These are phyloP conservation scores for Conistra vaccinii DNA, from an alignment of 2,888 invertebrate genomes.

Conservation along the genomic window DNA sequence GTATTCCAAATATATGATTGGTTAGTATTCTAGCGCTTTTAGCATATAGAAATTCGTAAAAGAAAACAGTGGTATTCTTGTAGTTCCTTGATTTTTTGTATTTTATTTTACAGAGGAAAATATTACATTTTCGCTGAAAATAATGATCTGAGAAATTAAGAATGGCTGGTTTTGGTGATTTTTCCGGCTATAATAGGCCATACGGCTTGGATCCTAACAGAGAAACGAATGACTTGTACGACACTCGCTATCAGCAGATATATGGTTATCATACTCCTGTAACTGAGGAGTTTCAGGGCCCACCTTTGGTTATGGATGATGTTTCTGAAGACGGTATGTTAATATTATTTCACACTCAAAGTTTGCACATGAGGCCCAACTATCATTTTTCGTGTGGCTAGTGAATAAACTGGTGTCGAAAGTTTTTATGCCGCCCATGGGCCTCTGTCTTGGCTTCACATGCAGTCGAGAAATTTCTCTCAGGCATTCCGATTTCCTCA, in stretches of 20 bases:
- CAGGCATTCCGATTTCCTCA: too few relatives aligned
- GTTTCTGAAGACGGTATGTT: slow-evolving; percentile 84
- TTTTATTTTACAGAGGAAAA: slow-evolving; percentile 53
- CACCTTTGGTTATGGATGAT: slow-evolving; percentile 88
- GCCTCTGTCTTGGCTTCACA: too few relatives aligned
- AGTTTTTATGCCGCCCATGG: too few relatives aligned
- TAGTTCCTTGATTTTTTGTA: slow-evolving; percentile 48
- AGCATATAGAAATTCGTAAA: not conserved
- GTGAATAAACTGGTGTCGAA: too few relatives aligned
- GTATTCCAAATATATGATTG: not conserved
- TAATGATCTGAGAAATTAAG: slow-evolving; percentile 57
- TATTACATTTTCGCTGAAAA: slow-evolving; percentile 32
- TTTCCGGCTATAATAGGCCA: slow-evolving; percentile 85
- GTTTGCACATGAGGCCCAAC: not conserved
- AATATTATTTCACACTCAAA: slow-evolving; percentile 1
- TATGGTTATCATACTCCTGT: slow-evolving; percentile 88
- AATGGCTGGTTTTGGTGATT: slow-evolving; percentile 89
- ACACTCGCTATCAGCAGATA: slow-evolving; percentile 88
- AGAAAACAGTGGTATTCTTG: slow-evolving; percentile 28
- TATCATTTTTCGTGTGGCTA: too few relatives aligned
- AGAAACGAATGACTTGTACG: slow-evolving; percentile 87
- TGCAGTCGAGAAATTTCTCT: too few relatives aligned
- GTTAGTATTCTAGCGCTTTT: not conserved
- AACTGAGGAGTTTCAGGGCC: slow-evolving; percentile 88
- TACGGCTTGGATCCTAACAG: slow-evolving; percentile 86